Evolutionary conservation across 92 coral and sea anemone genomes (phyloP).

Genomic region (Zoanthus sansibaricus): DNA sequence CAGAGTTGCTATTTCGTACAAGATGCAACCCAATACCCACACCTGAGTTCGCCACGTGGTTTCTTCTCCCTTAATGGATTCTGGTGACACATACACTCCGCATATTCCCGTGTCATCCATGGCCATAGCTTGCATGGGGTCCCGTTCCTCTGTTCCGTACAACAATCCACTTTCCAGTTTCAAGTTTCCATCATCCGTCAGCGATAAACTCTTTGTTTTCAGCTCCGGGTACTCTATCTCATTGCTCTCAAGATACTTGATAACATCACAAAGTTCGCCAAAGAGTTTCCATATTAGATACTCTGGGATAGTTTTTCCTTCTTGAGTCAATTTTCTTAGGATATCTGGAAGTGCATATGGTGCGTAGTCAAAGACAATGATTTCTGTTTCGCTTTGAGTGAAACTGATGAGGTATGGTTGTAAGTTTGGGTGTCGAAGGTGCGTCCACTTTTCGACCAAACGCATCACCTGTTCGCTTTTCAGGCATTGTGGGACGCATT

Average conservation of each 20-base stretch:
- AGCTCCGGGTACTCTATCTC: constrained; percentile 76
- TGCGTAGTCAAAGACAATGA: constrained; percentile 90
- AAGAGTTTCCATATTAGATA: constrained; percentile 90
- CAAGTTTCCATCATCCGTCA: constrained; percentile 82
- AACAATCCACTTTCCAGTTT: constrained; percentile 91
- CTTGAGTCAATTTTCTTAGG: constrained; percentile 62
- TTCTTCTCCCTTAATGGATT: constrained; percentile 85
- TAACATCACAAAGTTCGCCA: constrained; percentile 80
- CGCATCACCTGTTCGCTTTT: constrained; percentile 71
- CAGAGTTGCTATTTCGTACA: constrained; percentile 85
- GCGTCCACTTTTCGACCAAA: constrained; percentile 83
- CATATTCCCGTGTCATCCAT: constrained; percentile 74
- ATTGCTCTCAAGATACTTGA: constrained; percentile 79
- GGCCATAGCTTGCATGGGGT: constrained; percentile 76
- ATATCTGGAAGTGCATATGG: constrained; percentile 82
- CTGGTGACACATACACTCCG: constrained; percentile 92
- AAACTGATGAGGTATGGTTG: constrained; percentile 74
- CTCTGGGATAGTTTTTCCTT: constrained; percentile 79
- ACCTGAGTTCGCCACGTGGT: constrained; percentile 73
- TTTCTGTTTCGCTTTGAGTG: constrained; percentile 81
- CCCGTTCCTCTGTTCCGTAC: constrained; percentile 69
- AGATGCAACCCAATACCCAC: constrained; percentile 89
- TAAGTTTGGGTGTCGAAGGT: constrained; percentile 79
- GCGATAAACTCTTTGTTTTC: constrained; percentile 84
- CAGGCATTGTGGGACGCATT: constrained; percentile 83